Percentiles rank a stretch among this genome's conserved stretches.
Evolutionary conservation across 1,140 invertebrate species (phyloP).

Genomic region (Ceratina australensis): DNA sequence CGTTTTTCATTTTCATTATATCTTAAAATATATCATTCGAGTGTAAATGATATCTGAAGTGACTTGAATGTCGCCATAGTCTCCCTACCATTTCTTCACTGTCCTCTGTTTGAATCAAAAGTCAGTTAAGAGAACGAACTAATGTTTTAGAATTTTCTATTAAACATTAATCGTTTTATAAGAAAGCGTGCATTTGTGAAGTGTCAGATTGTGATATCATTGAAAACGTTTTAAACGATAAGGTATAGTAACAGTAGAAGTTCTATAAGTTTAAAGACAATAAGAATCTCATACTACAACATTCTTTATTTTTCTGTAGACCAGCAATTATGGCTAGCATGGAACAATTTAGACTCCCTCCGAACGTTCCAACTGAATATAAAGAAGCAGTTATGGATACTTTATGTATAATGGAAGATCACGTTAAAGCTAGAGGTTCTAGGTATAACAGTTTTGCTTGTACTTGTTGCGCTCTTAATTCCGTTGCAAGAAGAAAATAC

Average conservation of each 20-base stretch:
- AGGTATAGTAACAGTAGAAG: too few relatives aligned
- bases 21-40: too few relatives aligned
- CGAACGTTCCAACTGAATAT: slow-evolving; percentile 70
- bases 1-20: too few relatives aligned
- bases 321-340: neutral
- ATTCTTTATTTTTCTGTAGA: neutral
- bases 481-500: slow-evolving; percentile 26
- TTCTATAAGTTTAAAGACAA: neutral
- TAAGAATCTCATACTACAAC: neutral
- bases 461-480: slow-evolving; percentile 65
- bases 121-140: too few relatives aligned
- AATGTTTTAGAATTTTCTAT: too few relatives aligned
- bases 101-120: too few relatives aligned
- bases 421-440: slow-evolving; percentile 60
- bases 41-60: too few relatives aligned
- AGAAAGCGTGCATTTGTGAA: neutral
- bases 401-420: slow-evolving; percentile 53
- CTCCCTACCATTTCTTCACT: too few relatives aligned
- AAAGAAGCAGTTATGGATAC: slow-evolving; percentile 66
- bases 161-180: neutral
- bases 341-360: slow-evolving; percentile 5
- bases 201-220: too few relatives aligned
- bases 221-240: too few relatives aligned
- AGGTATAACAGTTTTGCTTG: slow-evolving; percentile 41
- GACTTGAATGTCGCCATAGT: too few relatives aligned